Evolutionary conservation across 2,888 invertebrate genomes (phyloP).

Genomic region (Lymantria dispar): DNA sequence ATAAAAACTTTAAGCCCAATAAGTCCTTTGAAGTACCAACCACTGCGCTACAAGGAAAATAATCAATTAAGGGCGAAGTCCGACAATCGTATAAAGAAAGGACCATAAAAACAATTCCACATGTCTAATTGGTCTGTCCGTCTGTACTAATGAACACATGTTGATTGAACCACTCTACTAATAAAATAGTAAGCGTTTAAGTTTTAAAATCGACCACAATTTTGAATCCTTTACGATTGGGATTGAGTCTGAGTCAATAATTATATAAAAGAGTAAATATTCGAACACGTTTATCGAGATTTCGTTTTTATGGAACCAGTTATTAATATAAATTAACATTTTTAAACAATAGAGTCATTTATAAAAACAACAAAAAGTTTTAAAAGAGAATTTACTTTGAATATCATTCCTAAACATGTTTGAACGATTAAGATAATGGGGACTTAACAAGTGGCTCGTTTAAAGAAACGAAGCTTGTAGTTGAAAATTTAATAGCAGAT

Average conservation of each 20-base stretch:
- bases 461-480: too few species aligned
- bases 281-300: neutral
- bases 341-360: neutral
- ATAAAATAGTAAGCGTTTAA: slow-evolving; percentile 28
- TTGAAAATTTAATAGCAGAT: too few species aligned
- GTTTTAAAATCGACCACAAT: slow-evolving; percentile 19
- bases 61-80: slow-evolving; percentile 43
- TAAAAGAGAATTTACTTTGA: too few species aligned
- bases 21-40: neutral
- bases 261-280: neutral
- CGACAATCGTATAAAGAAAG: slow-evolving; percentile 35
- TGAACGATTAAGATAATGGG: too few species aligned
- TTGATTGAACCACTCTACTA: slow-evolving; percentile 30
- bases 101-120: slow-evolving; percentile 48
- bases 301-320: neutral
- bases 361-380: neutral
- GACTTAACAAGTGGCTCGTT: too few species aligned
- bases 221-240: slow-evolving; percentile 23
- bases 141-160: slow-evolving; percentile 46
- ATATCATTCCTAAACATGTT: too few species aligned
- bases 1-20: neutral
- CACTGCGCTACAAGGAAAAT: slow-evolving; percentile 11
- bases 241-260: slow-evolving; percentile 1
- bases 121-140: slow-evolving; percentile 45
- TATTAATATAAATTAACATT: neutral